Evolutionary conservation across 1,140 invertebrate species (phyloP), one percentile per base, ranked within the genome.

Genomic region (Cydia fagiglandana): DNA sequence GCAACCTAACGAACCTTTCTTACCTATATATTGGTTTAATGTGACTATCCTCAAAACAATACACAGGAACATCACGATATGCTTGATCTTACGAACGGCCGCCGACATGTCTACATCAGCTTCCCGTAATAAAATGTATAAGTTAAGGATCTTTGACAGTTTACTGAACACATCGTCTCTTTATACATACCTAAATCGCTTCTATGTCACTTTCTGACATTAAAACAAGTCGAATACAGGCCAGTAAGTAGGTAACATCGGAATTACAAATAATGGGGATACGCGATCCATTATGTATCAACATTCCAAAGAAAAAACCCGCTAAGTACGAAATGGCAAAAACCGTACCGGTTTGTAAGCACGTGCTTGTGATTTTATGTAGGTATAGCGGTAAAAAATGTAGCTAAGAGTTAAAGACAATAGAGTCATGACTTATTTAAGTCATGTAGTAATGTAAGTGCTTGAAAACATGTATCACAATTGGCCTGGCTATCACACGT

Each of bases 201-300:
- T 1, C 30, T 30, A 30, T 30, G 4, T 30, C 30, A 30, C 30
- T 30, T 30, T 30, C 30, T 30, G 34, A 6, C 34, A 41, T 13
- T 47, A 13, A 47, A 47, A 47, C 12, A 47, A 47, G 45, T 61
- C 2, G 56, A 24, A 61, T n/a, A 24, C 17, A 61, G 10, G 7
- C 10, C 66, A n/a, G 66, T 38, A 41, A 45, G 66, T 70, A 70
- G 66, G 66, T 20, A 70, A 38, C 64, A 70, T 70, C 7, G n/a
- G 34, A 70, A 70, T 70, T 38, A 70, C 66, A 70, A 70, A 70
- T 70, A 41, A 70, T 70, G 9, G 66, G 34, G 66, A 38, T 17
- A 17, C 66, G 38, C 34, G n/a, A 41, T 70, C 30, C 66, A 70
- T 70, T 38, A 70, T 70, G 66, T 34, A 70, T 70, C 28, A 12